A percentile compares a stretch with the other conserved stretches of the same genome.
Conservation (phyloP, 2,888 invertebrate genomes). For the Diplolepis rosae region DNA sequence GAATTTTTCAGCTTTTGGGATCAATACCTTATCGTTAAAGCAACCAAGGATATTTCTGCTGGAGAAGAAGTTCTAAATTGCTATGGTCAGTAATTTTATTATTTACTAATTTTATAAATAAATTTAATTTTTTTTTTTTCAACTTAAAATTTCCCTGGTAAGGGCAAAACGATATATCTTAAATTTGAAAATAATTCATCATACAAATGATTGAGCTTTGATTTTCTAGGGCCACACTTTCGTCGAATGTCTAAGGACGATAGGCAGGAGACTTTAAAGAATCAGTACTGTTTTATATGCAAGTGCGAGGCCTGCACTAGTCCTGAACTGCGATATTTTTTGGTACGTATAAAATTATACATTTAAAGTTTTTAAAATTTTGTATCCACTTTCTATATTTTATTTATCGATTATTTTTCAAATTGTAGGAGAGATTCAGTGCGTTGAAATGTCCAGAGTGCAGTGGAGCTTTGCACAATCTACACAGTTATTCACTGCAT, state of each 20-base stretch:
- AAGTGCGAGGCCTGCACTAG: constrained; percentile 81
- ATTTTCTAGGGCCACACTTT: constrained; percentile 79
- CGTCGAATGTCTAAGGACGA: constrained; percentile 78
- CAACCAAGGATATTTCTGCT: constrained; percentile 78
- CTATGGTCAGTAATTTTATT: constrained; percentile 77
- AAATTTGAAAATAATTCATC: too few species aligned
- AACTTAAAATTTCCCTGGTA: not conserved
- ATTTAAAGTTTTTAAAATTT: not conserved
- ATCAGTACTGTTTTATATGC: constrained; percentile 88
- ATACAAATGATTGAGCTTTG: not conserved
- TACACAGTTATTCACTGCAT: constrained; percentile 56
- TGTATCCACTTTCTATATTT: too few species aligned
- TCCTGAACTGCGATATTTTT: constrained; percentile 61
- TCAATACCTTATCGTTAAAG: constrained; percentile 81
- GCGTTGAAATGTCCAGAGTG: constrained; percentile 72
- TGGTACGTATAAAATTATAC: constrained; percentile 51
- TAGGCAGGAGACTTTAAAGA: constrained; percentile 79
- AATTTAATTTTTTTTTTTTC: not conserved
- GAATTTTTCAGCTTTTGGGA: constrained; percentile 84
- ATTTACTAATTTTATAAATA: constrained; percentile 1
- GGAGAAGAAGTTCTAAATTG: constrained; percentile 89
- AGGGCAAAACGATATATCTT: too few species aligned
- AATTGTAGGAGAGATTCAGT: constrained; percentile 69
- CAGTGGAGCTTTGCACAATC: constrained; percentile 59
- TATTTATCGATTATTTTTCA: constrained; percentile 32